Base-by-base conservation (phyloP, 2,797 vertebrate species). In the Alosa sapidissima region DNA sequence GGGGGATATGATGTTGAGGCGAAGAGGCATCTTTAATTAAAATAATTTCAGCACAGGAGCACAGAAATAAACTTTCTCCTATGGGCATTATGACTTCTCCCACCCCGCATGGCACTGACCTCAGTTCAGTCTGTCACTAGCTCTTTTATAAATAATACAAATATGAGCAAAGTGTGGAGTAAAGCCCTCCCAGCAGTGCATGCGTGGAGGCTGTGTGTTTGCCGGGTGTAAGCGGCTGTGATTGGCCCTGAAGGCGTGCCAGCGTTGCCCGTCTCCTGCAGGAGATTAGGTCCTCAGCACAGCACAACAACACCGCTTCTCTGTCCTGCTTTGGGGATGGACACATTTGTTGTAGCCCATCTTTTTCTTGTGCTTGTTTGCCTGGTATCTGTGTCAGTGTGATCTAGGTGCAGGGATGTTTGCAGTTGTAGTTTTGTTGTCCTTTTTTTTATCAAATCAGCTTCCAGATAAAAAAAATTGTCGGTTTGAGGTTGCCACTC, bases 21-120 rank as follows among this genome's bases (percentile, higher is more conserved):
- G 90, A 91, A 92, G 89, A 91, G 91, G 88, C 82, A 90, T 92
- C 90, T 91, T 93, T 92, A 91, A 92, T 93, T 93, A 91, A 94
- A 90, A 51, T 14, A 86, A 24, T 68, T 68, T 13, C 28, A 36
- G 28, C 28, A 28, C 28, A 28, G 62, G 28, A 68, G 62, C 28
- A 21, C n/a, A 65, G 60, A 28, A 65, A 65, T 65, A 1, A 65
- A 65, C n/a, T 65, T 28, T 65, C n/a, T 65, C 24, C 60, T 65
- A 7, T 65, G 60, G 60, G 60, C 24, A 65, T 28, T 6, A 10
- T 65, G 24, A 65, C 1, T 24, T 65, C n/a, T 8, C 60, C 60
- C 21, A 21, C 21, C 21, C 62, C 62, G 8, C 8, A 33, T 24
- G 62, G 28, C 62, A 4, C 65, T 16, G 65, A 36, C 62, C 11